Percentiles rank a stretch among this genome's conserved stretches.
These are phyloP conservation scores for Atlantisia rogersi DNA, from an alignment of 2,113 vertebrate genomes.

Conservation along the genomic window DNA sequence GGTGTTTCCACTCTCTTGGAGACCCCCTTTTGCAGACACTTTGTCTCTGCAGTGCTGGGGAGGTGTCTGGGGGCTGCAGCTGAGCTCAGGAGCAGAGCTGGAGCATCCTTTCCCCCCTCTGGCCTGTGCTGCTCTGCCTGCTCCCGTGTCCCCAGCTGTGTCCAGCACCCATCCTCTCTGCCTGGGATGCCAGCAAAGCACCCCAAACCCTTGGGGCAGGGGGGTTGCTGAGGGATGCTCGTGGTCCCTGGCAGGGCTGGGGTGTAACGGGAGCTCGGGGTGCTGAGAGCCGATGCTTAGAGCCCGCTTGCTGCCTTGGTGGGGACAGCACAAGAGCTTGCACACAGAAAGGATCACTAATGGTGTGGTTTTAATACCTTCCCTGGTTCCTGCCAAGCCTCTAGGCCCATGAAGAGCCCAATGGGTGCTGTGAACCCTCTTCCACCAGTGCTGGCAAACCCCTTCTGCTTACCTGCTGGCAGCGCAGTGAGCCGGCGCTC, in stretches of 20 bases:
- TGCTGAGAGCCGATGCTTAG: background rate
- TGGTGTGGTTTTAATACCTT: background rate
- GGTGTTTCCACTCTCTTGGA: background rate
- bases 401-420: rapidly evolving
- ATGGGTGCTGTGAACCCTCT: background rate
- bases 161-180: rapidly evolving
- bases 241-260: background rate
- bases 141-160: background rate
- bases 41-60: background rate
- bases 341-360: rapidly evolving
- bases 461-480: background rate
- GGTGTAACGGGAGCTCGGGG: background rate
- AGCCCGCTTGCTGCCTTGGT: rapidly evolving
- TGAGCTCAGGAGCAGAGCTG: background rate
- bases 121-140: background rate
- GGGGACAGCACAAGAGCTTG: rapidly evolving
- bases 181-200: rapidly evolving
- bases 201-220: background rate
- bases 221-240: background rate
- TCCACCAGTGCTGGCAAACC: rapidly evolving
- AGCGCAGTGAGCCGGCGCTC: rapidly evolving
- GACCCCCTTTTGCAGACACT: background rate
- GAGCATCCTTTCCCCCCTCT: background rate
- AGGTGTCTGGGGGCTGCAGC: background rate
- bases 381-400: background rate